These are phyloP conservation scores for Corythornis vintsioides DNA, from an alignment of 2,113 vertebrate species.

Conservation along the genomic window DNA sequence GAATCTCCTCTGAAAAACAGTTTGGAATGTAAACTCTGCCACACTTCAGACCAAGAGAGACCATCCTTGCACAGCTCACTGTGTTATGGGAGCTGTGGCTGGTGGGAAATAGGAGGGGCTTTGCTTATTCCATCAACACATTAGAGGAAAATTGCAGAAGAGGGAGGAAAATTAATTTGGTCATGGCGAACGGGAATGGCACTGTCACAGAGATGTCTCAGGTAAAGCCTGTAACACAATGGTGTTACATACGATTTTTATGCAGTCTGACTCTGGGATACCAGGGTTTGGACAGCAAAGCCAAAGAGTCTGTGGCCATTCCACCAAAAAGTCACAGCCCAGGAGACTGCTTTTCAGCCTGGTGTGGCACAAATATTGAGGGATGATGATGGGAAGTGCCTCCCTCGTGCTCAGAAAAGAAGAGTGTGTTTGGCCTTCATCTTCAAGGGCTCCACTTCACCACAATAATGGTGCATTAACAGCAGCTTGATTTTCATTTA, in stretches of 20 bases:
- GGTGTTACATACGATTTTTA: no score
- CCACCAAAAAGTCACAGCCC: not conserved
- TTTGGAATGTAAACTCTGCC: not conserved
- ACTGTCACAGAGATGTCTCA: not conserved
- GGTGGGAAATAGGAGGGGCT: not conserved
- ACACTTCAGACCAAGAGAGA: not conserved
- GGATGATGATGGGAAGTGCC: not conserved
- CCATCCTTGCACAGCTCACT: not conserved
- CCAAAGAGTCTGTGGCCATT: not conserved
- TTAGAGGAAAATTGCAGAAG: not conserved
- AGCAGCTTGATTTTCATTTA: slow-evolving; percentile 51
- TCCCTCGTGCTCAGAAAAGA: accelerated
- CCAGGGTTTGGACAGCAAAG: not conserved
- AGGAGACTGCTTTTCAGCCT: not conserved
- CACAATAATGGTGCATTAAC: slow-evolving; percentile 31
- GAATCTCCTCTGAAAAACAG: not conserved
- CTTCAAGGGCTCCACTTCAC: not conserved
- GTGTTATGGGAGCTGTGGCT: not conserved
- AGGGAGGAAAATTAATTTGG: not conserved
- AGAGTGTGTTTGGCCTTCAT: not conserved
- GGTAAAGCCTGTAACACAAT: accelerated
- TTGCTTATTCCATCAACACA: not conserved
- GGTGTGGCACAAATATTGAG: accelerated
- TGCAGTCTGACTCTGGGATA: not conserved
- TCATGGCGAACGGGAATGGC: not conserved